phyloP scores from a whole-genome alignment of 2,797 vertebrate genomes.

The Enteromius treurensis region DNA sequence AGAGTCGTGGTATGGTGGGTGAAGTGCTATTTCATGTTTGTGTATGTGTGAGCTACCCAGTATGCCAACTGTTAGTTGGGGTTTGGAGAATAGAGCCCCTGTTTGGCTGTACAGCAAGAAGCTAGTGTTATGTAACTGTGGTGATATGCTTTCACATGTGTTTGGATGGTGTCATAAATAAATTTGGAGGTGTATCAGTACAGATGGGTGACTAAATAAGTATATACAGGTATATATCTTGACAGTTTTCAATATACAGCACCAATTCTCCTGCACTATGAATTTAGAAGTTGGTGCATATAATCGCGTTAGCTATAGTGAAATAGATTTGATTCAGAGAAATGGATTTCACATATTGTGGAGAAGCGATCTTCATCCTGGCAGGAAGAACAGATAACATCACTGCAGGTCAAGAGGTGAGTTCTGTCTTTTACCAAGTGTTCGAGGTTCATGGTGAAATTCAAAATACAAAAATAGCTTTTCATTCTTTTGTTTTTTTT shows the following conservation, averaged over 20 bases:
- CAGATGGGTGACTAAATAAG: background rate
- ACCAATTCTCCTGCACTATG: background rate
- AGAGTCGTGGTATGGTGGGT: conserved; percentile 20
- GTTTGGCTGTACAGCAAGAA: conserved; percentile 48
- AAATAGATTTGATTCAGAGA: conserved; percentile 3
- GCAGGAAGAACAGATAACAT: conserved; percentile 10
- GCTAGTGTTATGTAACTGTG: conserved; percentile 9
- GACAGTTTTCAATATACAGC: conserved; percentile 1
- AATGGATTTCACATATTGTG: conserved; percentile 19
- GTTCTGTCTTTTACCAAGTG: background rate
- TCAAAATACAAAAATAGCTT: background rate
- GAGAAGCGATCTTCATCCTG: background rate
- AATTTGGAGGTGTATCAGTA: background rate
- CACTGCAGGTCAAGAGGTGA: conserved; percentile 2
- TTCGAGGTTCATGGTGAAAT: background rate
- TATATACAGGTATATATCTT: background rate
- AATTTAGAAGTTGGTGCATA: background rate
- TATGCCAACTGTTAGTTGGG: conserved; percentile 64
- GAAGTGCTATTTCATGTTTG: conserved; percentile 33
- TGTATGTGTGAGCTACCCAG: conserved; percentile 46
- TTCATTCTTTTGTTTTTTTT: background rate
- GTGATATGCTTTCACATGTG: conserved; percentile 18
- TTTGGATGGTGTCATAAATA: background rate
- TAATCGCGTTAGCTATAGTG: conserved; percentile 4
- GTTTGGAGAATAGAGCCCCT: conserved; percentile 64